Conservation (phyloP, 2,797 vertebrate species). For the Peromyscus eremicus region DNA sequence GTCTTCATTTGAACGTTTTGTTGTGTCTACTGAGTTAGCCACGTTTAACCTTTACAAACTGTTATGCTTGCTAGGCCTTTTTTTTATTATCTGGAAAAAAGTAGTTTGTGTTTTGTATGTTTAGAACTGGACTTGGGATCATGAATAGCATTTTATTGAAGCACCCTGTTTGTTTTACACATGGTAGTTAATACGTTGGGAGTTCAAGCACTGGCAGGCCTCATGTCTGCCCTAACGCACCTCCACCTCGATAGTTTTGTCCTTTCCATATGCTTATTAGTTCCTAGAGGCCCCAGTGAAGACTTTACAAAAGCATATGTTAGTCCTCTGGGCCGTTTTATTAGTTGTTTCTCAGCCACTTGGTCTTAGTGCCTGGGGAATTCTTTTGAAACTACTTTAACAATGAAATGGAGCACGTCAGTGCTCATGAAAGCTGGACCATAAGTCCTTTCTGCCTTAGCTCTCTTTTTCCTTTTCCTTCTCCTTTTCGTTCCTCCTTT, state of each 20-base stretch:
- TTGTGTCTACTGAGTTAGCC: slow-evolving; percentile 14
- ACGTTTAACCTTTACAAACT: slow-evolving; percentile 26
- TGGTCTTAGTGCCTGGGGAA: background rate
- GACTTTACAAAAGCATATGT: background rate
- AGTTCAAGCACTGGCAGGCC: background rate
- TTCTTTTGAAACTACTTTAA: background rate
- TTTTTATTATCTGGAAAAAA: slow-evolving; percentile 48
- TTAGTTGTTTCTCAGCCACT: background rate
- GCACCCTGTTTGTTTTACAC: background rate
- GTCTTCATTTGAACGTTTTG: slow-evolving; percentile 19
- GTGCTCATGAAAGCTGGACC: background rate
- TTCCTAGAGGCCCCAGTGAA: background rate
- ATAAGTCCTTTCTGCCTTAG: background rate
- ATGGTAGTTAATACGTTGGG: background rate
- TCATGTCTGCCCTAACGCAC: background rate
- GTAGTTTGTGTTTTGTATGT: background rate
- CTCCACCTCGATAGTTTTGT: background rate
- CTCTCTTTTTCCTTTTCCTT: too few species aligned
- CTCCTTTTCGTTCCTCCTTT: background rate
- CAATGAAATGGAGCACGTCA: background rate
- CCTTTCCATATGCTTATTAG: background rate
- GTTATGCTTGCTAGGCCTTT: background rate
- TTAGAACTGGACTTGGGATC: background rate
- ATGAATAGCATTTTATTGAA: background rate
- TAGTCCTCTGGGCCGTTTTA: background rate